These are phyloP conservation scores for Phaetusa simplex DNA, from an alignment of 2,113 vertebrate species.

Conservation along the genomic window DNA sequence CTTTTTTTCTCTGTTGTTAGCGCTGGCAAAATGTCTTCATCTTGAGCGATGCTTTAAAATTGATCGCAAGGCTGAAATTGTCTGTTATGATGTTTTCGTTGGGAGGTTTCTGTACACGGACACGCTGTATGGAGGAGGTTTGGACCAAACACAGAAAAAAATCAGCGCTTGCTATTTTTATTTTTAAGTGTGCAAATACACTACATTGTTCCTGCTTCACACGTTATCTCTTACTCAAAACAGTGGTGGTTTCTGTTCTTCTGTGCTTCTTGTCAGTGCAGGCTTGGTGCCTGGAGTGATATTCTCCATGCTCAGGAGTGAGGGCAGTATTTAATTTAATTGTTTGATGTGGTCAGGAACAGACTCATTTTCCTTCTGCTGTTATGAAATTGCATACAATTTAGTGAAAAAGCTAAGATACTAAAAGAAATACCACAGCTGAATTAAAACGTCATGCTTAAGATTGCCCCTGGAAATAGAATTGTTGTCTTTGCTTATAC, in stretches of 20 bases:
- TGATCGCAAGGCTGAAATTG: not conserved
- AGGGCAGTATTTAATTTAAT: not conserved
- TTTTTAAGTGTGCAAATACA: not conserved
- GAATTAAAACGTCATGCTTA: not conserved
- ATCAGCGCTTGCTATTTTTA: not conserved
- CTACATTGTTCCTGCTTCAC: not conserved
- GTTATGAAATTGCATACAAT: not conserved
- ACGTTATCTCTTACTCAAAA: fast-evolving
- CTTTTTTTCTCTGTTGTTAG: not conserved
- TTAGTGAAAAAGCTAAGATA: not conserved
- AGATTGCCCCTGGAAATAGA: not conserved
- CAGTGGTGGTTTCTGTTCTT: not conserved
- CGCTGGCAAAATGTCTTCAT: not conserved
- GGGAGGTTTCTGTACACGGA: fast-evolving
- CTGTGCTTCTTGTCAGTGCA: not conserved
- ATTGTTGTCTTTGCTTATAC: not conserved
- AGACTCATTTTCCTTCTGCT: not conserved
- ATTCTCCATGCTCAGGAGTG: not conserved
- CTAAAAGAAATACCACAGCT: not conserved
- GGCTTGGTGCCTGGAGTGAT: not conserved
- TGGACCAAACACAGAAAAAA: not conserved
- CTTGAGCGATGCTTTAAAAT: not conserved
- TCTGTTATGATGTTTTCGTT: not conserved
- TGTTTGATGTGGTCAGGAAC: not conserved
- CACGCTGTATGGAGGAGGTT: not conserved